These are phyloP conservation scores for Crenuchus spilurus DNA, from an alignment of 2,797 vertebrate genomes.

Conservation along the genomic window DNA sequence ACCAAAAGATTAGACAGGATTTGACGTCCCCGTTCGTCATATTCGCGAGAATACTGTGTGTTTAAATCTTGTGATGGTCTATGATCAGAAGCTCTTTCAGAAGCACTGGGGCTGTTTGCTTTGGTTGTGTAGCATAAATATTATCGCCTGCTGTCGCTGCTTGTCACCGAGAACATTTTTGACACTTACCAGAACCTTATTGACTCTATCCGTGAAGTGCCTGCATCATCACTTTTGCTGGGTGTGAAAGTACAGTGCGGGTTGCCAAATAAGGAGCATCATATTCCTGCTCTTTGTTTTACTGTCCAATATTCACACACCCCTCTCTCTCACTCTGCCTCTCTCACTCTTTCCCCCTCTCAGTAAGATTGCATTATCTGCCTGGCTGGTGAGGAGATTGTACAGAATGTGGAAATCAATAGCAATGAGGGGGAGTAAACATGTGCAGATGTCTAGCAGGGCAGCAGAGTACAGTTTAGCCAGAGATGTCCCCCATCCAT, in stretches of 20 bases:
- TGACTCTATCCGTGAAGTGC: slow-evolving; percentile 27
- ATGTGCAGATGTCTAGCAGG: slow-evolving; percentile 61
- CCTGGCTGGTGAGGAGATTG: slow-evolving; percentile 66
- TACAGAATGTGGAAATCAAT: slow-evolving; percentile 72
- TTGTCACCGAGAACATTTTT: slow-evolving; percentile 25
- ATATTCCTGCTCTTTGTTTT: slow-evolving; percentile 32
- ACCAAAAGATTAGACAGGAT: slow-evolving; percentile 57
- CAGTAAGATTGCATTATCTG: slow-evolving; percentile 66
- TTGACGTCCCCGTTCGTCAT: slow-evolving; percentile 71
- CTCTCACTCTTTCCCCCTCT: background rate
- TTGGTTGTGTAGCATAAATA: slow-evolving; percentile 17
- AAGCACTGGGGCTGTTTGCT: slow-evolving; percentile 20
- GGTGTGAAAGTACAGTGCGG: background rate
- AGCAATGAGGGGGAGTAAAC: slow-evolving; percentile 71
- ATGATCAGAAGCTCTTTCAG: slow-evolving; percentile 1
- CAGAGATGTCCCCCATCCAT: slow-evolving; percentile 56
- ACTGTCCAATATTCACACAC: slow-evolving; percentile 43
- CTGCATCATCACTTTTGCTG: slow-evolving; percentile 44
- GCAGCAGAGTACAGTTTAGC: slow-evolving; percentile 59
- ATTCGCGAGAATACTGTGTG: slow-evolving; percentile 21
- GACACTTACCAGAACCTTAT: slow-evolving; percentile 8
- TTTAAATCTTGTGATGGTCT: slow-evolving; percentile 5
- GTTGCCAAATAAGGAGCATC: slow-evolving; percentile 38
- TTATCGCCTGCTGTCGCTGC: background rate
- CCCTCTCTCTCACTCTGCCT: slow-evolving; percentile 10